These are phyloP conservation scores for Zoanthus sociatus DNA, from an alignment of 92 coral and sea anemone genomes.

Conservation along the genomic window DNA sequence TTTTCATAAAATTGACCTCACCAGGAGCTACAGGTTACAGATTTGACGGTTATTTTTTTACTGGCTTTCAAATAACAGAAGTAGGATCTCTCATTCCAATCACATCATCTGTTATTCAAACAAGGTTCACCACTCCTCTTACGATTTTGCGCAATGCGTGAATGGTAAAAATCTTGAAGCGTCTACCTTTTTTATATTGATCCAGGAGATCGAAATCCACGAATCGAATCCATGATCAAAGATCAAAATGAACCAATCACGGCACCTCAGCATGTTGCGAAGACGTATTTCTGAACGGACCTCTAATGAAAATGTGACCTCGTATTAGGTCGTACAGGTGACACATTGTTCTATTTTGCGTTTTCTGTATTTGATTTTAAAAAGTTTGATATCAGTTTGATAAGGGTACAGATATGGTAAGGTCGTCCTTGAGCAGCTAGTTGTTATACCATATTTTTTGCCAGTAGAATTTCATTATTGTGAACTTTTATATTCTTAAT, in stretches of 20 bases:
- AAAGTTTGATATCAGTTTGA: background rate
- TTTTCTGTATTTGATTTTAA: background rate
- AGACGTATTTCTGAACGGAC: no score
- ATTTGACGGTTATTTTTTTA: slow-evolving; percentile 93
- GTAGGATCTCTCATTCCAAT: slow-evolving; percentile 93
- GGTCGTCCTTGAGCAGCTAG: background rate
- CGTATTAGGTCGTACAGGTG: no score
- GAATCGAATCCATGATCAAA: no score
- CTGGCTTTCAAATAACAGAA: slow-evolving; percentile 79
- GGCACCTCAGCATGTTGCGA: no score
- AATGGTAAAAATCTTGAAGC: no score
- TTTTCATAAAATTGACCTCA: slow-evolving; percentile 77
- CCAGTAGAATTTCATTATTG: background rate
- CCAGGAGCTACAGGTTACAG: slow-evolving; percentile 96
- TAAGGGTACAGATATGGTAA: background rate
- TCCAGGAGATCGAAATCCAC: no score
- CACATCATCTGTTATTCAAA: slow-evolving; percentile 92
- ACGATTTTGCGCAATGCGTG: slow-evolving; percentile 75
- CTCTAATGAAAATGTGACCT: no score
- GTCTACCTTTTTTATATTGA: no score
- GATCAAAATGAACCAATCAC: no score
- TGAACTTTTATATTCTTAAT: background rate
- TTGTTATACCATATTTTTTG: slow-evolving; percentile 9
- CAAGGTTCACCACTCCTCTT: slow-evolving; percentile 94
- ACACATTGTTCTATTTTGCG: no score